Evolutionary conservation across 2,888 invertebrate species (phyloP), one percentile per base, ranked within the genome.

Genomic region (Abscondita cerata): DNA sequence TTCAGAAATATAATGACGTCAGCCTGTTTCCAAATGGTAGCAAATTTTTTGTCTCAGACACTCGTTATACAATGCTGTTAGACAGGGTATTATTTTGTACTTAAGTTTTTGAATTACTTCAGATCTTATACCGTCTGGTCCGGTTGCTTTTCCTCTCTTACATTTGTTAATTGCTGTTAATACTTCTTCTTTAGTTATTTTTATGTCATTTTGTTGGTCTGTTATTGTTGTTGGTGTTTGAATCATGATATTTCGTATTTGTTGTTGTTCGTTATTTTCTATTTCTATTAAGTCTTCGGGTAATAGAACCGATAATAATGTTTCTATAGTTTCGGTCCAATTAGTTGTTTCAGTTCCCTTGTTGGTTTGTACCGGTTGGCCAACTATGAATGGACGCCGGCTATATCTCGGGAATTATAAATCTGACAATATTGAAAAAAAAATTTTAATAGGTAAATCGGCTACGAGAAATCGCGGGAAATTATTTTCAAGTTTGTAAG

Each of bases 21-120:
- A 4, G 55, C 65, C 18, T 18, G 25, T 34, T 64, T 66, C 60
- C 62, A 66, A 1, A 13, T 34, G 0, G 25, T 53, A 1, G 67
- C 65, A 1, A 67, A 52, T 5, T 8, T 25, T 59, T 1, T 46
- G 19, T 15, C 20, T 12, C 0, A 68, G n/a, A 46, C 66, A 68
- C 12, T 50, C 47, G 41, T 69, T 68, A 8, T 41, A 62, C 0
- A 69, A 36, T 2, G 8, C 11, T 9, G 52, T 38, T 4, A 61
- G 47, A 2, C 1, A 2, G 9, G 61, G 56, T 1, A 15, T 1
- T 20, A 61, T 1, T 16, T 46, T 15, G 0, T 16, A n/a, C 8
- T 5, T 9, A 1, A 48, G 9, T 1, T 12, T 3, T 41, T 31
- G 15, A 5, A 63, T n/a, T 9, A 59, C 47, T 20, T 64, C 59